Percentiles rank a stretch among this genome's conserved stretches.
phyloP scores from a whole-genome alignment of 2,888 invertebrate species.

The Iselma pallidipennis region DNA sequence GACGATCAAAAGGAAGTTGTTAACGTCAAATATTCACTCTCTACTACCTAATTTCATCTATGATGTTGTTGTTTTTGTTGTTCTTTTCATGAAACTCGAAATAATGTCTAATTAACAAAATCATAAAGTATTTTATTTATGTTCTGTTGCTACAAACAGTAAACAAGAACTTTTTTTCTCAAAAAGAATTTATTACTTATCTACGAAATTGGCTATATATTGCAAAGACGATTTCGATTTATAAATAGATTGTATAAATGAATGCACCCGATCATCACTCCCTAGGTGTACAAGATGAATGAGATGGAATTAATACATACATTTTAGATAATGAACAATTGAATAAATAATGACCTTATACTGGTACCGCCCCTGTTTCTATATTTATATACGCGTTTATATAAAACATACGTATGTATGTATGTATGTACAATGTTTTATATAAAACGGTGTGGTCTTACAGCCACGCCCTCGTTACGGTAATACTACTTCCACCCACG shows the following conservation, averaged over 20 bases:
- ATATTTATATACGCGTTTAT: slow-evolving; percentile 13
- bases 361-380: slow-evolving; percentile 13
- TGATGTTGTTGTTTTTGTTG: too few species aligned
- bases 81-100: too few species aligned
- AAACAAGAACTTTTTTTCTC: too few species aligned
- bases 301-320: neutral
- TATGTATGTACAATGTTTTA: neutral
- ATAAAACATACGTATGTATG: slow-evolving; percentile 2
- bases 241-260: neutral
- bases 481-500: slow-evolving; percentile 38
- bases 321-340: slow-evolving; percentile 14
- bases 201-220: too few species aligned
- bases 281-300: neutral
- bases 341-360: slow-evolving; percentile 12
- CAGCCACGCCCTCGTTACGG: slow-evolving; percentile 32
- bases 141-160: too few species aligned
- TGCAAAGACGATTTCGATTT: neutral
- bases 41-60: too few species aligned
- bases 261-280: slow-evolving; percentile 1
- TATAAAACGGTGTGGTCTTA: neutral
- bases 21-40: too few species aligned
- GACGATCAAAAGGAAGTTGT: neutral
- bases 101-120: too few species aligned
- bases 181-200: too few species aligned
- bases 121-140: too few species aligned